Evolutionary conservation across 2,888 invertebrate genomes (phyloP), one percentile per base, ranked within the genome.

Genomic region (Thumatha senex): DNA sequence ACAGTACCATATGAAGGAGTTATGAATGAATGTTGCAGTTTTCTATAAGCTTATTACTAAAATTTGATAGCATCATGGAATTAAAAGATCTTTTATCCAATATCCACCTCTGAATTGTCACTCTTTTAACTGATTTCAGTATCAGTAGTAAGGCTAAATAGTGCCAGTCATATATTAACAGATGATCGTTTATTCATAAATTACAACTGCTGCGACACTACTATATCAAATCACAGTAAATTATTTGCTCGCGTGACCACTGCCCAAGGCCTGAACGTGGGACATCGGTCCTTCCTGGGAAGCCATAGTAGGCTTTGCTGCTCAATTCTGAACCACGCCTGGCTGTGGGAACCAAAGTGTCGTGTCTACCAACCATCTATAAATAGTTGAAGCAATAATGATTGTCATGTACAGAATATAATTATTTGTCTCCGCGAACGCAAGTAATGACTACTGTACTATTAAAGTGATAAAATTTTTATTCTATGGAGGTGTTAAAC

Each of bases 201-300:
- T 40, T 30, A 14, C 14, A 10, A 49, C 31, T 10, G 2, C 36
- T 39, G n/a, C 42, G 39, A 8, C 38, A 40, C 2, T 42, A 29
- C 18, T 24, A 24, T 41, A 35, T 42, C 43, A 48, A 54, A 44
- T 45, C 12, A 29, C 40, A 35, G 54, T 51, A 31, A 58, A 56
- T 57, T 50, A 58, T 50, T 54, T 59, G 52, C 50, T 60, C 50
- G 66, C 63, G 66, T 70, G 63, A 58, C 54, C 55, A 40, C n/a
- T 40, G 45, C 24, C 48, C 70, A 61, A 67, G 70, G 64, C 45
- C 53, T 40, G 51, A 54, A 56, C 60, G 57, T 64, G 64, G 52
- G 62, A 62, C 57, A 53, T 40, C 36, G 54, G 39, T 33, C 40
- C 40, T 33, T 67, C 69, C 67, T 55, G 54, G 46, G 67, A 63